Evolutionary conservation across 2,888 invertebrate species (phyloP).

Genomic region (Eulithis prunata): DNA sequence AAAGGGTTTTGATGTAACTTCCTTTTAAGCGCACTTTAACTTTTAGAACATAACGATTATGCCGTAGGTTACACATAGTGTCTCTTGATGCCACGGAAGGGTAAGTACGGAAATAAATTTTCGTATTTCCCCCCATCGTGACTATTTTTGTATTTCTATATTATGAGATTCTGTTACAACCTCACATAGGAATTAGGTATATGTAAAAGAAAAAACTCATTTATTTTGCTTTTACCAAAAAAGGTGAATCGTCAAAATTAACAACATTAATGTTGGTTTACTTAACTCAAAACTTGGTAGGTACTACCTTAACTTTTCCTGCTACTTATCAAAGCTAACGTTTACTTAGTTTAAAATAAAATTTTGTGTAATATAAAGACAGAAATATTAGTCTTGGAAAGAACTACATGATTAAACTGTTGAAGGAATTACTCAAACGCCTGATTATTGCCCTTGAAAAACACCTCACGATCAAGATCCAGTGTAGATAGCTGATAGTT

Average conservation of each 20-base stretch:
- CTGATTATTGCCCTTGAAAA: no score
- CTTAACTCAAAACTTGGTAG: no score
- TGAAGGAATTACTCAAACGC: no score
- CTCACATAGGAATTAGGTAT: constrained; percentile 46
- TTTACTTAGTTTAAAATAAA: no score
- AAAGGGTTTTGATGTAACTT: constrained; percentile 91
- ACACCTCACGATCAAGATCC: no score
- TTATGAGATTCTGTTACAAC: constrained; percentile 55
- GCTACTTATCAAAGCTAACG: no score
- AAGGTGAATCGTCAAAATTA: constrained; percentile 17
- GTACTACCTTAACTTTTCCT: no score
- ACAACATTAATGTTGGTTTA: background rate
- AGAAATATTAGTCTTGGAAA: no score
- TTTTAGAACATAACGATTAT: constrained; percentile 27
- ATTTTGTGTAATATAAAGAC: no score
- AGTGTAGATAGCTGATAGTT: no score
- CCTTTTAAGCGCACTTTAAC: constrained; percentile 56
- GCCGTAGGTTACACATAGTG: constrained; percentile 31
- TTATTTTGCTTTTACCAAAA: constrained; percentile 9
- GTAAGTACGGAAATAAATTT: constrained; percentile 26
- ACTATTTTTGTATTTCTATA: constrained; percentile 48
- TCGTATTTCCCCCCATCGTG: constrained; percentile 42
- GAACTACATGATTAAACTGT: no score
- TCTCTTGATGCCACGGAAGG: constrained; percentile 39
- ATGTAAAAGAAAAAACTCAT: constrained; percentile 1